Evolutionary conservation across 2,888 invertebrate genomes (phyloP), one percentile per base, ranked within the genome.

Genomic region (Acanthococcus lagerstroemiae): DNA sequence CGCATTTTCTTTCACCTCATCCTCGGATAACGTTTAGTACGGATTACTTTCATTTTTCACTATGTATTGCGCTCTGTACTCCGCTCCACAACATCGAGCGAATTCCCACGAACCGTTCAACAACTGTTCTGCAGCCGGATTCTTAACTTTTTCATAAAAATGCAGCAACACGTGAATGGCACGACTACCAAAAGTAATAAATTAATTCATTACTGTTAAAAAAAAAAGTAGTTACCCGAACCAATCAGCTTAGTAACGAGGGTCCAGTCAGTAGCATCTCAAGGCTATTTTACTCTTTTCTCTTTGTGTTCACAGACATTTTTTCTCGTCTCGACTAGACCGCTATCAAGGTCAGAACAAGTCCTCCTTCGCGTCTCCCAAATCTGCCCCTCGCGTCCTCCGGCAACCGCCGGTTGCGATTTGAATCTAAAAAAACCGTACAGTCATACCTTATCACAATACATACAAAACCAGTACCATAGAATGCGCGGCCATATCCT

Each of bases 311-410:
- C 48, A 26, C 56, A 56, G 57, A 66, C 66, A 66, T 66, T 66
- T 66, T 66, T 66, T 66, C 48, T 66, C 57, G 66, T 66, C 66
- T 66, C 63, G 66, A 66, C 56, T 30, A 46, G 45, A 50, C 44
- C 55, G 27, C 45, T 66, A 66, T 55, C 66, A 66, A 66, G 66
- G 66, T 66, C 56, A 66, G 30, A 66, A 50, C 66, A 27, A 50
- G 66, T 66, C 66, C 50, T 63, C 63, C 63, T 63, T 52, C 52
- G 7, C 54, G 54, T 54, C 54, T 24, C 63, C 30, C 12, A 30
- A 22, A 22, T 37, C 30, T 22, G 26, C 26, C 30, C 46, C 27
- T 30, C 50, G 6, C 54, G 52, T 24, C 15, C 30, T n/a, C 50
- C 22, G 22, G 52, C 44, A 63, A 25, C 22, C 37, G 22, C 25